Percentiles rank a stretch among this genome's conserved stretches.
phyloP scores from a whole-genome alignment of 2,797 vertebrate genomes.

The Melanogrammus aeglefinus region DNA sequence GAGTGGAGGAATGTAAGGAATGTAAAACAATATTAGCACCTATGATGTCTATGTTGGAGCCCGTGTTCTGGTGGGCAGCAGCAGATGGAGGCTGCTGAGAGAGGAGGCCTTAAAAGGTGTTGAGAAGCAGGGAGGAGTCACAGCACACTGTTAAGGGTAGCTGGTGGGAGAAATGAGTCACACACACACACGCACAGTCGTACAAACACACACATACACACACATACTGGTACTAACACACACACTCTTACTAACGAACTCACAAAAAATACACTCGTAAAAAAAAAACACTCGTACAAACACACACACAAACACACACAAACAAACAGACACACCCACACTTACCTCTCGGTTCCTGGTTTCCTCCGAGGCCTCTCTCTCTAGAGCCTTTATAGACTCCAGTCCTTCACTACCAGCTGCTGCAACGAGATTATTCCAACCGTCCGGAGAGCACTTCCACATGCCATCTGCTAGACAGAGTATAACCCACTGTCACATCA shows the following conservation, averaged over 20 bases:
- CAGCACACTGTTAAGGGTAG: not conserved
- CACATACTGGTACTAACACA: no score
- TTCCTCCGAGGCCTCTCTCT: not conserved
- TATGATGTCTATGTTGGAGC: not conserved
- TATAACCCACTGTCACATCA: not conserved
- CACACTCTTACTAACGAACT: not conserved
- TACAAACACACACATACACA: no score
- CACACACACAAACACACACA: no score
- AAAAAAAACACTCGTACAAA: no score
- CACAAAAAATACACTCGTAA: not conserved
- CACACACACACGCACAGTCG: not conserved
- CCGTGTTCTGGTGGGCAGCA: not conserved
- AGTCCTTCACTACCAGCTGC: no score
- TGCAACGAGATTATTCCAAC: not conserved
- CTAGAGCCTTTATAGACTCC: not conserved
- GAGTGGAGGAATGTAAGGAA: not conserved
- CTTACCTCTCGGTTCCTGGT: no score
- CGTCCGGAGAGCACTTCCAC: not conserved
- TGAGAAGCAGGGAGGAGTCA: not conserved
- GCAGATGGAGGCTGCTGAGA: not conserved
- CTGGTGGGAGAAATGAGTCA: not conserved
- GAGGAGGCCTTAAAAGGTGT: not conserved
- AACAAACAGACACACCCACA: not conserved
- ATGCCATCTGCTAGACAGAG: not conserved
- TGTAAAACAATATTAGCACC: not conserved